phyloP scores from a whole-genome alignment of 2,888 invertebrate genomes.

The Odontocerum albicorne region DNA sequence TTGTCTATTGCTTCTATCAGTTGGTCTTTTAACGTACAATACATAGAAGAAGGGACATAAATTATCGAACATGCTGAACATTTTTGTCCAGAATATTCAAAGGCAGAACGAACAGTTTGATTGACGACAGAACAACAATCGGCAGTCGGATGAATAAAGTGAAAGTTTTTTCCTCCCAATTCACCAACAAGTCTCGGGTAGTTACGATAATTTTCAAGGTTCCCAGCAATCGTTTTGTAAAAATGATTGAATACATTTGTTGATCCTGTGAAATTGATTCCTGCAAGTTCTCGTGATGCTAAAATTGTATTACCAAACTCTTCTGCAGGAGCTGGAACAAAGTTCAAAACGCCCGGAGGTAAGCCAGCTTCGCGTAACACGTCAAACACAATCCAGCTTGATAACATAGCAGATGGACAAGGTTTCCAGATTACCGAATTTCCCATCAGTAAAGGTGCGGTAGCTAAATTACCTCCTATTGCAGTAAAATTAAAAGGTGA shows the following conservation, averaged over 20 bases:
- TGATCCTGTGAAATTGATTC: slow-evolving; percentile 97
- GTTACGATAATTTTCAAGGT: slow-evolving; percentile 78
- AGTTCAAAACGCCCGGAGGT: slow-evolving; percentile 95
- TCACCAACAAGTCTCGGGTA: slow-evolving; percentile 95
- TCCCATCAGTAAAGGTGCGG: slow-evolving; percentile 88
- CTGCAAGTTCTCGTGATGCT: slow-evolving; percentile 80
- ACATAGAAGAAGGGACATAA: slow-evolving; percentile 90
- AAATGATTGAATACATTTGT: slow-evolving; percentile 91
- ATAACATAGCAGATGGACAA: slow-evolving; percentile 92
- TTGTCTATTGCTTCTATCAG: slow-evolving; percentile 68
- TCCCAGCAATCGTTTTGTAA: slow-evolving; percentile 91
- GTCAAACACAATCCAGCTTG: slow-evolving; percentile 92
- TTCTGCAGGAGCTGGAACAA: slow-evolving; percentile 94
- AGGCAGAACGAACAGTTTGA: slow-evolving; percentile 86
- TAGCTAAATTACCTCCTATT: slow-evolving; percentile 95
- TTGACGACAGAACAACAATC: slow-evolving; percentile 79
- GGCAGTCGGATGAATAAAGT: slow-evolving; percentile 92
- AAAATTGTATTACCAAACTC: slow-evolving; percentile 92
- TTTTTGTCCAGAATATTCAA: slow-evolving; percentile 97
- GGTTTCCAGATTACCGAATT: slow-evolving; percentile 99
- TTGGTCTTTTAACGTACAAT: slow-evolving; percentile 71
- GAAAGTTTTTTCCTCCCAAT: slow-evolving; percentile 99
- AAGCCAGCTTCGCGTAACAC: slow-evolving; percentile 94
- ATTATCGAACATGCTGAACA: slow-evolving; percentile 92
- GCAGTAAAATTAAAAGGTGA: slow-evolving; percentile 99